Evolutionary conservation across 1,140 invertebrate genomes (phyloP), one percentile per base, ranked within the genome.

Genomic region (Bilobella aurantiaca): DNA sequence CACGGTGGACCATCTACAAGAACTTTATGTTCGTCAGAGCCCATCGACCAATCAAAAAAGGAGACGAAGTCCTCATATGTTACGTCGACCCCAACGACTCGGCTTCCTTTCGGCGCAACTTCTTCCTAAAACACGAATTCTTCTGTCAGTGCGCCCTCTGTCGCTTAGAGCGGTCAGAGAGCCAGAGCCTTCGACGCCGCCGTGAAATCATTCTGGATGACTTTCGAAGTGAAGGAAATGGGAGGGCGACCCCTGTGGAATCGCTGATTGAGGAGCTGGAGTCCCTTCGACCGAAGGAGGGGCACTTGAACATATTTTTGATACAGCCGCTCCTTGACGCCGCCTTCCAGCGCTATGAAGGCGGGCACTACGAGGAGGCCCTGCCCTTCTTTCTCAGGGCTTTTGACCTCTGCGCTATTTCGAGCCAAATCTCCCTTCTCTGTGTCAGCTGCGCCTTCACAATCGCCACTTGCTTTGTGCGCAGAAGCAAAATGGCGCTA

Each of bases 71-170:
- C 14, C 59, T 62, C 30, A 62, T 62, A 5, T 25, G n/a, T 16
- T 62, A 62, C 32, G 21, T 62, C 2, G 37, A 62, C 42, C 30
- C 59, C 5, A 46, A 62, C 23, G 21, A 37, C 3, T 3, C 3
- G 2, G 34, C 3, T 16, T 3, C 59, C n/a, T 25, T 29, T 8
- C 31, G 59, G 14, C 12, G n/a, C 3, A 23, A 34, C 14, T 46
- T 62, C 16, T 62, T 62, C 25, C 31, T 34, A 3, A 46, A 62
- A 23, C 37, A 62, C 28, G 59, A 62, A 3, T 62, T 62, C 59
- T 18, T 8, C 3, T 62, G 59, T 25, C 2, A 3, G 8, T 62
- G 59, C 28, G 18, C 21, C 16, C 32, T 62, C 3, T 62, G 59
- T 62, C 3, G 16, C 5, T 27, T 62, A 29, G 31, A 62, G 23